Evolutionary conservation across 1,140 invertebrate species (phyloP).

Genomic region (Augochlora pura): DNA sequence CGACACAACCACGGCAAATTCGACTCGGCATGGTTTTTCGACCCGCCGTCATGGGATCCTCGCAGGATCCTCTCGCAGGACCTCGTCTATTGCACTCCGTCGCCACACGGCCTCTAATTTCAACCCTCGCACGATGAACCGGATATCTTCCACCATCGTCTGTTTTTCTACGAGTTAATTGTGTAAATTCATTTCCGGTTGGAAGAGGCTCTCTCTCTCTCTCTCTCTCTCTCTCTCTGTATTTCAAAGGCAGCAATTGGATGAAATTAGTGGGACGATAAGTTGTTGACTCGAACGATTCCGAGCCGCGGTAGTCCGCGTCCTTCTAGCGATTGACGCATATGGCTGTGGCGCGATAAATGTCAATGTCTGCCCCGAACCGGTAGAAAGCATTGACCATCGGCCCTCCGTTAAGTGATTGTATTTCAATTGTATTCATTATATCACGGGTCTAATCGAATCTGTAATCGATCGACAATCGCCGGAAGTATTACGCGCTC

Average conservation of each 20-base stretch:
- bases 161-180: too few species aligned
- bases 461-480: slow-evolving; percentile 75
- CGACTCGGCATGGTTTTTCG: slow-evolving; percentile 8
- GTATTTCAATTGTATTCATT: slow-evolving; percentile 77
- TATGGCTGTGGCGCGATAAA: slow-evolving; percentile 12
- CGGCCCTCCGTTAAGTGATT: slow-evolving; percentile 70
- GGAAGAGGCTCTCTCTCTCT: too few species aligned
- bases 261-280: too few species aligned
- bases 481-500: slow-evolving; percentile 70
- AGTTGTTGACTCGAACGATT: neutral
- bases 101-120: too few species aligned
- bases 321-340: slow-evolving; percentile 30
- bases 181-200: too few species aligned
- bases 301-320: neutral
- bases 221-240: too few species aligned
- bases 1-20: slow-evolving; percentile 44
- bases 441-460: slow-evolving; percentile 69
- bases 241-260: too few species aligned
- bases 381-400: slow-evolving; percentile 69
- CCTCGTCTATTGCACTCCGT: too few species aligned
- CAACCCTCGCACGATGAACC: too few species aligned
- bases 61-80: too few species aligned
- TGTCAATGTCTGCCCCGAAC: slow-evolving; percentile 48
- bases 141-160: too few species aligned
- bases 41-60: neutral